These are phyloP conservation scores for Brevimyrus niger DNA, from an alignment of 2,113 vertebrate genomes.

Conservation along the genomic window DNA sequence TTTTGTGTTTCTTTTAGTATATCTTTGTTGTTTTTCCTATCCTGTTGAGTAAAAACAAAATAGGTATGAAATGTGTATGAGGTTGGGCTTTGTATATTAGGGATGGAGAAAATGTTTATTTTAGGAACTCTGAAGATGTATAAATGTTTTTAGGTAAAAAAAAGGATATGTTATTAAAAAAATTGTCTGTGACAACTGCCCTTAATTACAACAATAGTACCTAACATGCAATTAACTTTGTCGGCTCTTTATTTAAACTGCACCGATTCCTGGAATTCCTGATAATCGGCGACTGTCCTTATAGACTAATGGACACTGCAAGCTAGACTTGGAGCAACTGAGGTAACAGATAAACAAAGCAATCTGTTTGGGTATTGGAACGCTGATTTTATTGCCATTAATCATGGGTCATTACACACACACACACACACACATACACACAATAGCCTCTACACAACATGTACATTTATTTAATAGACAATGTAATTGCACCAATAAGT, in stretches of 20 bases:
- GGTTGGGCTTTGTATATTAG: conserved; percentile 30
- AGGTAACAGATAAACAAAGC: background rate
- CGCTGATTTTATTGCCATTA: background rate
- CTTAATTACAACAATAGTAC: conserved; percentile 16
- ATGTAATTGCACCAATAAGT: background rate
- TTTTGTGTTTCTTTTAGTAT: conserved; percentile 16
- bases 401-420: background rate
- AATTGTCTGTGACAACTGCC: conserved; percentile 22
- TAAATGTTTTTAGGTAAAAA: conserved; percentile 42
- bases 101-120: conserved; percentile 37
- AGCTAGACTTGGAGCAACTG: background rate
- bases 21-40: conserved; percentile 16
- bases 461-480: background rate
- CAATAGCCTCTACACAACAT: background rate
- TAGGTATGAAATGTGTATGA: background rate
- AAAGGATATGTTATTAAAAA: conserved; percentile 37
- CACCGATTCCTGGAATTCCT: background rate
- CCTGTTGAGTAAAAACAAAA: conserved; percentile 10
- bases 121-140: conserved; percentile 36
- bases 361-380: background rate
- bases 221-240: background rate
- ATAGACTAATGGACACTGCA: background rate
- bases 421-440: background rate
- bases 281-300: background rate
- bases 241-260: background rate